Percentiles rank a stretch among this genome's conserved stretches.
Conservation (phyloP, 2,888 invertebrate genomes). For the Polylopha cassiicola region DNA sequence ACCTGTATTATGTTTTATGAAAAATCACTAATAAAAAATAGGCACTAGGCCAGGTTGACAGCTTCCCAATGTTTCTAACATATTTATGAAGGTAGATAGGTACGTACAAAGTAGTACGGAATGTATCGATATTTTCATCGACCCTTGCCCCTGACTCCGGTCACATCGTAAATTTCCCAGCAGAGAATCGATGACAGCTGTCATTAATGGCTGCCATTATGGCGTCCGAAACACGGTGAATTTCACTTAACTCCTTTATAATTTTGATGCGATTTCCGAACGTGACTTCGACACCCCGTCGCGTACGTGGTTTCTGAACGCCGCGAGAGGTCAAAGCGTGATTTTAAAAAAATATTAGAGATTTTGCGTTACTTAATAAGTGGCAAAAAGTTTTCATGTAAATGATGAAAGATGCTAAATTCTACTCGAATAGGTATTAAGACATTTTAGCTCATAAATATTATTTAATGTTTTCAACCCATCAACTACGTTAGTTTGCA, state of each 20-base stretch:
- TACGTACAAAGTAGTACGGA: too few relatives aligned
- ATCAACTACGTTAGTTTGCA: too few relatives aligned
- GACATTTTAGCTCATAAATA: too few relatives aligned
- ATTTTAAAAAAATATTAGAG: slow-evolving; percentile 7
- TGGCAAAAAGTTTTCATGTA: too few relatives aligned
- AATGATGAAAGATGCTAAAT: too few relatives aligned
- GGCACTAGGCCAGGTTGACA: too few relatives aligned
- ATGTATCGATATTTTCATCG: too few relatives aligned
- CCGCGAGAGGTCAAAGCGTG: slow-evolving; percentile 23
- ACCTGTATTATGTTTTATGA: neutral
- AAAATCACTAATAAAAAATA: neutral
- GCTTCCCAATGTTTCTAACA: too few relatives aligned
- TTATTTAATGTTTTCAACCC: too few relatives aligned
- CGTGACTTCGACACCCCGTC: slow-evolving; percentile 66
- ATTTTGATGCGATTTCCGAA: slow-evolving; percentile 67
- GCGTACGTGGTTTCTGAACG: slow-evolving; percentile 35
- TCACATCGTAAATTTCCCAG: slow-evolving; percentile 32
- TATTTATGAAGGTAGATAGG: too few relatives aligned
- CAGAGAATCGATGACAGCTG: slow-evolving; percentile 38
- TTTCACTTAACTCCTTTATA: slow-evolving; percentile 69
- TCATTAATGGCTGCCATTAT: slow-evolving; percentile 37
- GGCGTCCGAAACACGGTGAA: slow-evolving; percentile 39
- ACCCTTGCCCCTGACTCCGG: slow-evolving; percentile 40
- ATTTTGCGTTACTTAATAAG: too few relatives aligned
- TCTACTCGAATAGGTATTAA: too few relatives aligned